phyloP scores from a whole-genome alignment of 30 jellyfish, hydroid and myxozoan genomes.

The Phacellophora camtschatica region DNA sequence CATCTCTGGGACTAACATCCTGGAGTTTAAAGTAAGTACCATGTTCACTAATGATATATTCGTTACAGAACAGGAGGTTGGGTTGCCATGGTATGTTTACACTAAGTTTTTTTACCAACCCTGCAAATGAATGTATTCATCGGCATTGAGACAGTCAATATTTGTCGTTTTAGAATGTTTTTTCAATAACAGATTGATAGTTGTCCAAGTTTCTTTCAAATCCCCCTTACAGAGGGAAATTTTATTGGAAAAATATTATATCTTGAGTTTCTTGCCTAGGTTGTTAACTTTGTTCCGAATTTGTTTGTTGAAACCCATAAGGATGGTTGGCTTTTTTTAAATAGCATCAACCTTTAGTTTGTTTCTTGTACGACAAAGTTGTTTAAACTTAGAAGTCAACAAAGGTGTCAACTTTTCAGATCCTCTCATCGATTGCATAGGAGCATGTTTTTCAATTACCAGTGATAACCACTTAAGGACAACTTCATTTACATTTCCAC shows the following conservation, averaged over 20 bases:
- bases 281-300: neutral
- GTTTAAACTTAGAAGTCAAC: constrained; percentile 1
- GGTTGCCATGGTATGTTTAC: constrained; percentile 36
- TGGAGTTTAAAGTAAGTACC: neutral
- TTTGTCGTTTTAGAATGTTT: too few relatives aligned
- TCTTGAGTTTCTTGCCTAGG: constrained; percentile 17
- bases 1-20: constrained; percentile 7
- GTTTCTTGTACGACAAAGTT: neutral
- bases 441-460: constrained; percentile 22
- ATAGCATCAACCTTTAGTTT: neutral
- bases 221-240: constrained; percentile 6
- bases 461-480: constrained; percentile 4
- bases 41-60: neutral
- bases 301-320: constrained; percentile 1
- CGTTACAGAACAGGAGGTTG: constrained; percentile 47
- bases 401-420: constrained; percentile 18
- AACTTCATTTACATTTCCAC: constrained; percentile 4
- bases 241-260: constrained; percentile 32
- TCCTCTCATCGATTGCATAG: neutral
- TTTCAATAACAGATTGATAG: neutral
- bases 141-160: constrained; percentile 4
- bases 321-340: neutral
- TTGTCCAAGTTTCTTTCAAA: constrained; percentile 36
- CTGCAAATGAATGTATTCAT: constrained; percentile 46
- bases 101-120: constrained; percentile 19